These are phyloP conservation scores for Pheosia tremula DNA, from an alignment of 2,888 invertebrate genomes.

Conservation along the genomic window DNA sequence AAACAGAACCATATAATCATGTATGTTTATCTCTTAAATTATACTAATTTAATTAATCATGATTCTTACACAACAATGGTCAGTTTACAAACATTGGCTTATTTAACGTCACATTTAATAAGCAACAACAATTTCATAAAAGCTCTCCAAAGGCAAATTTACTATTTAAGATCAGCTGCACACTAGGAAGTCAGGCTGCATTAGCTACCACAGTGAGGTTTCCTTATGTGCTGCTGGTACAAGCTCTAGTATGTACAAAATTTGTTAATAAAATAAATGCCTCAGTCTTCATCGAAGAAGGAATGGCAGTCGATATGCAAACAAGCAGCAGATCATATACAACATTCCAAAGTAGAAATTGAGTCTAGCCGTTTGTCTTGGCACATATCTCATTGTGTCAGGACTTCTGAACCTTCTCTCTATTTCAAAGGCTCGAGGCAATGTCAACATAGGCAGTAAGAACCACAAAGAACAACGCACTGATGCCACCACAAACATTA, in stretches of 20 bases:
- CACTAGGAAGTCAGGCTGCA: too few species aligned
- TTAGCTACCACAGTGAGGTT: too few species aligned
- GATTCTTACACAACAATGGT: too few species aligned
- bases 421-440: constrained; percentile 94
- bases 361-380: constrained; percentile 94
- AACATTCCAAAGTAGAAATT: constrained; percentile 96
- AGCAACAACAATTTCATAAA: too few species aligned
- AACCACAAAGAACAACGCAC: constrained; percentile 95
- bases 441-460: constrained; percentile 93
- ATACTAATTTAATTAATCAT: too few species aligned
- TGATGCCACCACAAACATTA: constrained; percentile 93
- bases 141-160: too few species aligned
- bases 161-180: too few species aligned
- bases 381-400: constrained; percentile 91
- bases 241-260: neutral
- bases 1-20: too few species aligned
- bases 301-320: constrained; percentile 87
- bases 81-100: too few species aligned
- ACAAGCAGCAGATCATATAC: constrained; percentile 93
- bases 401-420: constrained; percentile 94
- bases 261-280: neutral
- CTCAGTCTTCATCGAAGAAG: constrained; percentile 46
- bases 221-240: neutral
- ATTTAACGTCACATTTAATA: too few species aligned
- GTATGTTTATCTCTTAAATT: too few species aligned